Percentiles rank a stretch among this genome's conserved stretches.
phyloP scores from a whole-genome alignment of 2,888 invertebrate genomes.

The Zele albiditarsus region DNA sequence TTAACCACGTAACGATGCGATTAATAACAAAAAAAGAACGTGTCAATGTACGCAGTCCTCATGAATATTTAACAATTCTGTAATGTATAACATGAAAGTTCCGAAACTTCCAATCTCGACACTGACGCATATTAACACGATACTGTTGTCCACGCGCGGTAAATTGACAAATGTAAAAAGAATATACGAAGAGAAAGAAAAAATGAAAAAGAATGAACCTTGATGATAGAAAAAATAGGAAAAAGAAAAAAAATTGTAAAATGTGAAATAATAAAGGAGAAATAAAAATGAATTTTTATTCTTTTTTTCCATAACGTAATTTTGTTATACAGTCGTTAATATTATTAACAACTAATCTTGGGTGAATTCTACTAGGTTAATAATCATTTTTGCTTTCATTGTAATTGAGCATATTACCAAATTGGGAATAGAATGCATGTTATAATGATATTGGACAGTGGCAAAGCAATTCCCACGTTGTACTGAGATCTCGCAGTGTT shows the following conservation, averaged over 20 bases:
- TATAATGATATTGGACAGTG: slow-evolving; percentile 32
- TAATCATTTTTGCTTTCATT: slow-evolving; percentile 20
- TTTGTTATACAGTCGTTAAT: background rate
- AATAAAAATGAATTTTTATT: background rate
- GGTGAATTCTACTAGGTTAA: background rate
- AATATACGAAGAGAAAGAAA: background rate
- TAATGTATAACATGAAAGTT: slow-evolving; percentile 6
- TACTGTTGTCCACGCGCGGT: background rate
- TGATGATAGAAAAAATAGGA: background rate
- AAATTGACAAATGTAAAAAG: background rate
- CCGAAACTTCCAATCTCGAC: background rate
- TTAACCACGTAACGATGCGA: background rate
- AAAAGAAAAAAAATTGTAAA: background rate
- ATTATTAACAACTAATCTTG: slow-evolving; percentile 7
- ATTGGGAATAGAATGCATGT: slow-evolving; percentile 23
- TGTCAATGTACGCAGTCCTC: background rate
- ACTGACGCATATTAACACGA: background rate
- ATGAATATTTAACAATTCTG: slow-evolving; percentile 14
- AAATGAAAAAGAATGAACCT: background rate
- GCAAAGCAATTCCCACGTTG: slow-evolving; percentile 31
- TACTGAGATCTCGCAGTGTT: background rate
- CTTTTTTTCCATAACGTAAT: background rate
- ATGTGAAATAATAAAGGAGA: background rate
- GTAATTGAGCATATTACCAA: slow-evolving; percentile 36
- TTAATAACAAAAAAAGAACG: background rate